phyloP scores from a whole-genome alignment of 2,888 invertebrate genomes.

The Eristalis intricaria region DNA sequence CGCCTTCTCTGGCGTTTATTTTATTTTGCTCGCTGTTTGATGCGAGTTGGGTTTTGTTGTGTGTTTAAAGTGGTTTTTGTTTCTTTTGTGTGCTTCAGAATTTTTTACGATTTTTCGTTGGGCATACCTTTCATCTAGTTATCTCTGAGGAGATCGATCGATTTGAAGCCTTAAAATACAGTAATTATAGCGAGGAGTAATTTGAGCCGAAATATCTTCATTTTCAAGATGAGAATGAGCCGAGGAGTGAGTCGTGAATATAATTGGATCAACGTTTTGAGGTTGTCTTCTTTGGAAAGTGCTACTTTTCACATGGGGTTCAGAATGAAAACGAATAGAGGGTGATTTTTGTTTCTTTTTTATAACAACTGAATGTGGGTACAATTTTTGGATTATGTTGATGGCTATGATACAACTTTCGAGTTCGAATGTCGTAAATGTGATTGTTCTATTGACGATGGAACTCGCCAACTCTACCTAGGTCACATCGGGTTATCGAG shows the following conservation, averaged over 20 bases:
- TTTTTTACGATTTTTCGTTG: constrained; percentile 20
- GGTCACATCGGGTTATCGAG: too few relatives aligned
- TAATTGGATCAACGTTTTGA: background rate
- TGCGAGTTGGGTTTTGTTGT: background rate
- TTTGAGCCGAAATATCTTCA: constrained; percentile 11
- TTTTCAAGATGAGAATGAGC: background rate
- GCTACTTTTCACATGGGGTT: background rate
- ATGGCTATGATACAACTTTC: too few relatives aligned
- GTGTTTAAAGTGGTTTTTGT: background rate
- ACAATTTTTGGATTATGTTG: too few relatives aligned
- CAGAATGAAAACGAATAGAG: background rate
- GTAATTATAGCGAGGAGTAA: constrained; percentile 27
- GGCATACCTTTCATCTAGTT: constrained; percentile 45
- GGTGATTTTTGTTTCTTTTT: background rate
- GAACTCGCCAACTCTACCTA: too few relatives aligned
- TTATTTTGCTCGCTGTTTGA: background rate
- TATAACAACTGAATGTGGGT: too few relatives aligned
- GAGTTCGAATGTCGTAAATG: too few relatives aligned
- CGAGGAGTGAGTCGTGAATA: background rate
- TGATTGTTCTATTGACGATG: too few relatives aligned
- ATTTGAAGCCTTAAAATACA: constrained; percentile 11
- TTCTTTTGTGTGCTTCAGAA: background rate
- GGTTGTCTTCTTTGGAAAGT: background rate
- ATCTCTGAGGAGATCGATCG: constrained; percentile 31
- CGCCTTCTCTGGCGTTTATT: background rate